Base-by-base conservation (phyloP, 2,888 invertebrate genomes). In the Ernsta delagoae region DNA sequence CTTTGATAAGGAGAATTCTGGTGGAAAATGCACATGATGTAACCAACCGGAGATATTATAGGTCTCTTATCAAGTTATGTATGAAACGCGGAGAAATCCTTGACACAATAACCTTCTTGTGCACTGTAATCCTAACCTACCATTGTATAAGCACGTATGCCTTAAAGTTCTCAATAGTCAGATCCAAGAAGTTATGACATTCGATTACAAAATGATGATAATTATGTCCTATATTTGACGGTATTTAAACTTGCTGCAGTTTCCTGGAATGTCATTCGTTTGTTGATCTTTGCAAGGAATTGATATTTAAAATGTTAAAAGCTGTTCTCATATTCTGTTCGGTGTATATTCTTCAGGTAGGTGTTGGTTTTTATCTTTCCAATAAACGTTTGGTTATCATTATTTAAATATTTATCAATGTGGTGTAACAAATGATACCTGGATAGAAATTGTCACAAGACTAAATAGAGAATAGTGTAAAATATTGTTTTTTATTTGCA, bases 241-340 rank as follows among this genome's bases (percentile, higher is more conserved):
- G 53, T 53, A 53, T 53, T 24, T 53, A 53, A 4, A 9, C 3
- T 53, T 8, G 24, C 9, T 9, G 53, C 24, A 24, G 24, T 4
- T 53, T 53, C 53, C 53, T 24, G 53, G 53, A 53, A 53, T 7
- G 53, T 53, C 53, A 53, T 53, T 53, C 16, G 53, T 24, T 8
- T 24, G 16, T 53, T 53, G 53, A 53, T 53, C 24, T 16, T 53
- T 24, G 53, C 50, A 3, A 50, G 50, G 16, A 50, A 50, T 8
- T 50, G 6, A 50, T 50, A 16, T 50, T 50, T 16, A 16, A 50
- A 50, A 50, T 50, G 50, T 50, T 16, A 5, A 50, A 50, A 50
- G 50, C 50, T 2, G 8, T 50, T 7, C 16, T 50, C 3, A 0
- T 50, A 16, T 4, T 50, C 7, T 50, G 50, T 50, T 50, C 16